Conservation (phyloP, 2,113 vertebrate genomes). For the Panthera leo region DNA sequence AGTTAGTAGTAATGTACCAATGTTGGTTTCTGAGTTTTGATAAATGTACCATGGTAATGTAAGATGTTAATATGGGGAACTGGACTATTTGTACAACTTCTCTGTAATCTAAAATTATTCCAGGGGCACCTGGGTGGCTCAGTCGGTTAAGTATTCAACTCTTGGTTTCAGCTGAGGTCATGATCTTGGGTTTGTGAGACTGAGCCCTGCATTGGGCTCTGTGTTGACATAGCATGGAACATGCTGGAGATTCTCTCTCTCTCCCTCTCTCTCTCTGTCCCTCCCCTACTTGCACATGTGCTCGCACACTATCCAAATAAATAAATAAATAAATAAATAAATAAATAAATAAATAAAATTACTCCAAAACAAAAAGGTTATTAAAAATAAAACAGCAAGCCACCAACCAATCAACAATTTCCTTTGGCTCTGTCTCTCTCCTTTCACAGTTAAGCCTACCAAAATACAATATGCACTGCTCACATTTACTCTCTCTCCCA, state of each 20-base stretch:
- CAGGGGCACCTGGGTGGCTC: neutral
- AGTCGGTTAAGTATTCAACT: neutral
- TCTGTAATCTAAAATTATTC: neutral
- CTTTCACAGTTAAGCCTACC: neutral
- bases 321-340: neutral
- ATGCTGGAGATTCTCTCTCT: neutral
- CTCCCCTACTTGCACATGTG: neutral
- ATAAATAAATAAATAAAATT: neutral
- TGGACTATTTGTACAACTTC: neutral
- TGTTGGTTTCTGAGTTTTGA: conserved; percentile 14
- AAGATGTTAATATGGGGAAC: neutral
- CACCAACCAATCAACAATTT: neutral
- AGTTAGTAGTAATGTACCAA: neutral
- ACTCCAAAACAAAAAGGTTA: neutral
- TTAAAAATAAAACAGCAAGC: neutral
- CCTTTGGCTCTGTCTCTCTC: neutral
- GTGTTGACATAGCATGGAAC: neutral
- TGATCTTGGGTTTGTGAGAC: neutral
- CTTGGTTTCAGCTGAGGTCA: neutral
- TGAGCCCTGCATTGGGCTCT: neutral
- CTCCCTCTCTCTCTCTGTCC: neutral
- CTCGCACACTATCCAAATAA: neutral
- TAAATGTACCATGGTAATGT: neutral
- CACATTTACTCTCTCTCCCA: neutral
- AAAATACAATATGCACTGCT: neutral